Evolutionary conservation across 2,797 vertebrate species (phyloP).

Genomic region (Valencia hispanica): DNA sequence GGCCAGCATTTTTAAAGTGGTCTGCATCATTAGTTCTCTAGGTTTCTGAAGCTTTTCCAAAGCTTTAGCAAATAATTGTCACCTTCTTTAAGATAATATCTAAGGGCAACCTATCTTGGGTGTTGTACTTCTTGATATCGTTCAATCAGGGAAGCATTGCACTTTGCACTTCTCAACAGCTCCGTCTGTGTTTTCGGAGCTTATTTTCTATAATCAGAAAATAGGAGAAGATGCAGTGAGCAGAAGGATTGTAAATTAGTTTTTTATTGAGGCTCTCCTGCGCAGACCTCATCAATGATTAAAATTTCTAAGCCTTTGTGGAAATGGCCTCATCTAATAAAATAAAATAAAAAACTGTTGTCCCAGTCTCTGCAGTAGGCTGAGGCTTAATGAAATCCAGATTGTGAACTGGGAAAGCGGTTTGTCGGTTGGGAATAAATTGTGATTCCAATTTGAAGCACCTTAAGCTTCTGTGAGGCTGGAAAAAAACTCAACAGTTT

Average conservation of each 20-base stretch:
- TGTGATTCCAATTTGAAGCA: slow-evolving; percentile 55
- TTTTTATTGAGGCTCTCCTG: slow-evolving; percentile 72
- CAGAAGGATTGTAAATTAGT: slow-evolving; percentile 69
- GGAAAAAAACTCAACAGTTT: slow-evolving; percentile 16
- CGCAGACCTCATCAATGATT: slow-evolving; percentile 73
- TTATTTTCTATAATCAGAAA: slow-evolving; percentile 42
- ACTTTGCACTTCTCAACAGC: slow-evolving; percentile 14
- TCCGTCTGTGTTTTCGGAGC: slow-evolving; percentile 5
- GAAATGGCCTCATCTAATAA: slow-evolving; percentile 63
- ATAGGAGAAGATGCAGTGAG: slow-evolving; percentile 58
- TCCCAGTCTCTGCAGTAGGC: slow-evolving; percentile 47
- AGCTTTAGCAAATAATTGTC: not conserved
- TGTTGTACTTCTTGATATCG: not conserved
- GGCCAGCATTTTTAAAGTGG: not conserved
- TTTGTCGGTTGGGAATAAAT: slow-evolving; percentile 65
- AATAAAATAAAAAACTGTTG: slow-evolving; percentile 47
- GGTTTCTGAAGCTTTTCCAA: not conserved
- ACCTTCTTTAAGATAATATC: not conserved
- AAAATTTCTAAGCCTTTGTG: slow-evolving; percentile 67
- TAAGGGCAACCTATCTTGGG: not conserved
- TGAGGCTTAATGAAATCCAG: slow-evolving; percentile 66
- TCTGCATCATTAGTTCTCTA: not conserved
- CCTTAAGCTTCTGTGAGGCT: slow-evolving; percentile 12
- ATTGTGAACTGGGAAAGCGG: slow-evolving; percentile 59
- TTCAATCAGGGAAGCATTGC: slow-evolving; percentile 8